phyloP scores from a whole-genome alignment of 2,888 invertebrate species.

The Trichopoda pennipes region DNA sequence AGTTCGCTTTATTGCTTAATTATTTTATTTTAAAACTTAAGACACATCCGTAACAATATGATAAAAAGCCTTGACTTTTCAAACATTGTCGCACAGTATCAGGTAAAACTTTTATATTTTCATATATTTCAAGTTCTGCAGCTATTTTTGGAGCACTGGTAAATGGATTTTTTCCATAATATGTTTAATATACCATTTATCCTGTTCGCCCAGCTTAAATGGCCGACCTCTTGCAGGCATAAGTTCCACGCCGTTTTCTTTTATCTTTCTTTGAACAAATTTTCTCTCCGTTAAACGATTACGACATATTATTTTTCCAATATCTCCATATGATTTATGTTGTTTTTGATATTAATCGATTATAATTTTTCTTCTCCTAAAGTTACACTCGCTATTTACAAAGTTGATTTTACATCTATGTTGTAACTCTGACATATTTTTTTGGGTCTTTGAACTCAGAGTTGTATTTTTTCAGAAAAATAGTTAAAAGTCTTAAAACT shows the following conservation, averaged over 20 bases:
- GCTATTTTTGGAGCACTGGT: too few relatives aligned
- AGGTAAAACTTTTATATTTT: neutral
- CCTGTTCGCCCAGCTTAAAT: neutral
- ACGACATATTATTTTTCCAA: neutral
- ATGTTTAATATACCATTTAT: neutral
- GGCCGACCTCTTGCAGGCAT: neutral
- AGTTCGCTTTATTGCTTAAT: too few relatives aligned
- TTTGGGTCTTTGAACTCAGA: too few relatives aligned
- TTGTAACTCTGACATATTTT: too few relatives aligned
- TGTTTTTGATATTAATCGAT: too few relatives aligned
- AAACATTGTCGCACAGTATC: slow-evolving; percentile 31
- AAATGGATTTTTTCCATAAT: neutral
- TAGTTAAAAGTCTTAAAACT: too few relatives aligned
- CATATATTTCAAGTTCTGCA: neutral
- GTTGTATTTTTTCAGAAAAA: too few relatives aligned
- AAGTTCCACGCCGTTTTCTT: neutral
- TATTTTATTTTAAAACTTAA: too few relatives aligned
- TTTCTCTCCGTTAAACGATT: slow-evolving; percentile 14
- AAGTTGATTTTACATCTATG: too few relatives aligned
- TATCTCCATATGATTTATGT: slow-evolving; percentile 4
- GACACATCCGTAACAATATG: too few relatives aligned
- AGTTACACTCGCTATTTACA: too few relatives aligned
- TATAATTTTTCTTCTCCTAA: too few relatives aligned
- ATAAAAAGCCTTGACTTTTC: neutral
- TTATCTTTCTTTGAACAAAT: slow-evolving; percentile 1